A percentile compares a stretch with the other conserved stretches of the same genome.
Evolutionary conservation across 2,888 invertebrate genomes (phyloP).

Genomic region (Gymnoscelis rufifasciata): DNA sequence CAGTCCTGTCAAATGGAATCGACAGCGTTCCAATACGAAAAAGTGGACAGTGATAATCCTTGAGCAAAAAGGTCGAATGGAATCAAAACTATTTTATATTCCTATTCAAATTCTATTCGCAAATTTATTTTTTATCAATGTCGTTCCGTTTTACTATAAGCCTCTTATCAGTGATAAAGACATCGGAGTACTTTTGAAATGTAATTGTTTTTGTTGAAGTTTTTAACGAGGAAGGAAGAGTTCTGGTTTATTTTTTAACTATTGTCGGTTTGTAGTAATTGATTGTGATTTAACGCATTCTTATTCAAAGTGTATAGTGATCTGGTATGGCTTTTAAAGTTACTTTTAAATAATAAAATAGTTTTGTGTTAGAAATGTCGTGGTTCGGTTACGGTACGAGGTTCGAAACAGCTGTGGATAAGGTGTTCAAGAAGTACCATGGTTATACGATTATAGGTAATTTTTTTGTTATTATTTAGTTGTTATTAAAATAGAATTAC

Average conservation of each 20-base stretch:
- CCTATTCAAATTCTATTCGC: too few species aligned
- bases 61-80: too few species aligned
- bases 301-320: neutral
- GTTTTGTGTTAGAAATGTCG: slow-evolving; percentile 30
- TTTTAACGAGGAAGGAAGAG: neutral
- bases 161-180: slow-evolving; percentile 15
- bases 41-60: too few species aligned
- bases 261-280: too few species aligned
- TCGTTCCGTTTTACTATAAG: neutral
- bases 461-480: neutral
- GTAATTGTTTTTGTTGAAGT: slow-evolving; percentile 8
- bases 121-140: neutral
- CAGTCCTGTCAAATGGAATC: too few species aligned
- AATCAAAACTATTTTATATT: too few species aligned
- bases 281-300: too few species aligned
- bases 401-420: slow-evolving; percentile 48
- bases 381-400: slow-evolving; percentile 34
- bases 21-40: too few species aligned
- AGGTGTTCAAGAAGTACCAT: slow-evolving; percentile 48
- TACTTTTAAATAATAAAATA: too few species aligned
- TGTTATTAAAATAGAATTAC: too few species aligned
- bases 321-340: slow-evolving; percentile 2
- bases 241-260: neutral
- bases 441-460: slow-evolving; percentile 62
- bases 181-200: slow-evolving; percentile 4